Evolutionary conservation across 2,888 invertebrate genomes (phyloP).

Genomic region (Argyra leucocephala): DNA sequence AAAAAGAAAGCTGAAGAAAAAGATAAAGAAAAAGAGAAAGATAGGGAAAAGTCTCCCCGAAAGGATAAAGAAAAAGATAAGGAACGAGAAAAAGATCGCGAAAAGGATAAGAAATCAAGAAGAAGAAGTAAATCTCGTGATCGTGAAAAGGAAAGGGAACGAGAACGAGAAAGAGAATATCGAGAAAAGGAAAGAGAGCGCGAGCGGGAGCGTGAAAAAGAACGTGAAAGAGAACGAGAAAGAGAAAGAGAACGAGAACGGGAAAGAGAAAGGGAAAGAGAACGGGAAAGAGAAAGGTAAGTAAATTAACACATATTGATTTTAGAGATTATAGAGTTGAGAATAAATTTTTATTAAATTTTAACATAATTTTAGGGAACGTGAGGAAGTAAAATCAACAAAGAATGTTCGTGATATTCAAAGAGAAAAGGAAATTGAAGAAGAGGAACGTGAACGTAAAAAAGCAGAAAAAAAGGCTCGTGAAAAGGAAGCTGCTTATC

Average conservation of each 20-base stretch:
- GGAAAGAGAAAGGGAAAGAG: slow-evolving; percentile 40
- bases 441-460: slow-evolving; percentile 83
- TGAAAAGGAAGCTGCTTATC: slow-evolving; percentile 94
- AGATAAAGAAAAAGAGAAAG: slow-evolving; percentile 36
- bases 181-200: slow-evolving; percentile 37
- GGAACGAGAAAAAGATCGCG: slow-evolving; percentile 38
- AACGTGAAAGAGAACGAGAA: slow-evolving; percentile 53
- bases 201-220: slow-evolving; percentile 49
- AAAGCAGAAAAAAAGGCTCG: slow-evolving; percentile 81
- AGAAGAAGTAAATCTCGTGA: slow-evolving; percentile 41
- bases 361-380: slow-evolving; percentile 30
- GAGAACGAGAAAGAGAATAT: slow-evolving; percentile 25
- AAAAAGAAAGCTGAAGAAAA: slow-evolving; percentile 43
- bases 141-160: slow-evolving; percentile 44
- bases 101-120: slow-evolving; percentile 35
- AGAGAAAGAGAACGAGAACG: slow-evolving; percentile 47
- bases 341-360: background rate
- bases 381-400: slow-evolving; percentile 46
- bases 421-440: slow-evolving; percentile 76
- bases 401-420: slow-evolving; percentile 55
- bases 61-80: slow-evolving; percentile 29
- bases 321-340: background rate
- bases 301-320: too few relatives aligned
- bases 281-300: slow-evolving; percentile 43
- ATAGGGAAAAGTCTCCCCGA: slow-evolving; percentile 35